Evolutionary conservation across 1,140 invertebrate species (phyloP).

Genomic region (Thaumatotibia leucotreta): DNA sequence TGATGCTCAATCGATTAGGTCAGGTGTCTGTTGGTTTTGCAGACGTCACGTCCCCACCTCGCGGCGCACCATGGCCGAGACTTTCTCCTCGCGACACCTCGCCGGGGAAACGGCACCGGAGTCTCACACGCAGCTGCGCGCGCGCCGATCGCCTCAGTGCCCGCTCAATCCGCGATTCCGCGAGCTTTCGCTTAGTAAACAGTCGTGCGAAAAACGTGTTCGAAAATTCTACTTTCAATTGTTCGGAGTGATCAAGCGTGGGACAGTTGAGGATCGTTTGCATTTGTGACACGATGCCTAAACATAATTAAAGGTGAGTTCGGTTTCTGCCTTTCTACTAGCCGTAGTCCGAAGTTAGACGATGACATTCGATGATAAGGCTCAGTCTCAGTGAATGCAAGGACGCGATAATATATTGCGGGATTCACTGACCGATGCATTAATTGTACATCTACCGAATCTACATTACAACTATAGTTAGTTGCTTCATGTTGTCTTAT

Average conservation of each 20-base stretch:
- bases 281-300: constrained; percentile 38
- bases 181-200: constrained; percentile 67
- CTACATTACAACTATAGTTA: too few relatives aligned
- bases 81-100: constrained; percentile 74
- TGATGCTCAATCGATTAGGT: constrained; percentile 36
- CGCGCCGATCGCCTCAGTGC: constrained; percentile 49
- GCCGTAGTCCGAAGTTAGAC: constrained; percentile 34
- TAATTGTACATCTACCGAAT: constrained; percentile 20
- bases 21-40: constrained; percentile 49
- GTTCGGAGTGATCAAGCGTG: constrained; percentile 22
- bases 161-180: constrained; percentile 43
- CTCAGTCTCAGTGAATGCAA: constrained; percentile 63
- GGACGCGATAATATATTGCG: constrained; percentile 39
- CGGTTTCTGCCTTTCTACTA: constrained; percentile 53
- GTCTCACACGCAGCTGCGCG: constrained; percentile 55
- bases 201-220: constrained; percentile 55
- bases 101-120: constrained; percentile 54
- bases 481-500: too few relatives aligned
- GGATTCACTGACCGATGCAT: constrained; percentile 18
- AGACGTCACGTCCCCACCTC: constrained; percentile 62
- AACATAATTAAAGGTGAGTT: constrained; percentile 61
- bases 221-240: constrained; percentile 33
- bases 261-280: constrained; percentile 20
- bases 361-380: constrained; percentile 67
- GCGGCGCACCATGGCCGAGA: constrained; percentile 65